Percentiles rank a stretch among this genome's conserved stretches.
phyloP scores from a whole-genome alignment of 2,797 vertebrate species.

The Alcedo atthis region DNA sequence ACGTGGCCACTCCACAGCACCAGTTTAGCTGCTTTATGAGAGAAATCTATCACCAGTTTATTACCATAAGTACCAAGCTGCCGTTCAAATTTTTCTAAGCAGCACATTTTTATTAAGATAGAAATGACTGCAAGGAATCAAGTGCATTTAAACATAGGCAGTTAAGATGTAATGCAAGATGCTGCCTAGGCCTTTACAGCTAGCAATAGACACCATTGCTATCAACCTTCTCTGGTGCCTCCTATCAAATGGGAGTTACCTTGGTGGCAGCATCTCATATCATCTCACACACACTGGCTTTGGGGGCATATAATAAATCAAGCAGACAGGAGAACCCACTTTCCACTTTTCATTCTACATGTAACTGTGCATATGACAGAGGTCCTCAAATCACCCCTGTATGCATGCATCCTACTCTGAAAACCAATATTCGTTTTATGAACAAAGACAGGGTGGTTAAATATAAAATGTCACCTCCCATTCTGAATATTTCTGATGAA shows the following conservation, averaged over 20 bases:
- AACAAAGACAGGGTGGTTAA: neutral
- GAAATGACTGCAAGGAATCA: constrained; percentile 11
- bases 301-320: neutral
- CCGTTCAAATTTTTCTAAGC: neutral
- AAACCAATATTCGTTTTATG: neutral
- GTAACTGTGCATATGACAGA: neutral
- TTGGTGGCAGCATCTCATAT: neutral
- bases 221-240: neutral
- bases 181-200: neutral
- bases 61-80: constrained; percentile 19
- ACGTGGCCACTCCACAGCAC: neutral
- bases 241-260: neutral
- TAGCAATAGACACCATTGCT: neutral
- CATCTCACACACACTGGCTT: neutral
- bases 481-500: neutral
- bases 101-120: neutral
- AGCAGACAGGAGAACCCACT: neutral
- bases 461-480: neutral
- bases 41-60: constrained; percentile 41
- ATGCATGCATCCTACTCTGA: rapidly evolving
- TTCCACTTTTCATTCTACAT: neutral
- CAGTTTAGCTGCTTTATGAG: neutral
- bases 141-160: neutral
- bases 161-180: neutral
- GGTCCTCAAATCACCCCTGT: neutral